phyloP scores from a whole-genome alignment of 2,113 vertebrate genomes.

The Datnioides undecimradiatus region DNA sequence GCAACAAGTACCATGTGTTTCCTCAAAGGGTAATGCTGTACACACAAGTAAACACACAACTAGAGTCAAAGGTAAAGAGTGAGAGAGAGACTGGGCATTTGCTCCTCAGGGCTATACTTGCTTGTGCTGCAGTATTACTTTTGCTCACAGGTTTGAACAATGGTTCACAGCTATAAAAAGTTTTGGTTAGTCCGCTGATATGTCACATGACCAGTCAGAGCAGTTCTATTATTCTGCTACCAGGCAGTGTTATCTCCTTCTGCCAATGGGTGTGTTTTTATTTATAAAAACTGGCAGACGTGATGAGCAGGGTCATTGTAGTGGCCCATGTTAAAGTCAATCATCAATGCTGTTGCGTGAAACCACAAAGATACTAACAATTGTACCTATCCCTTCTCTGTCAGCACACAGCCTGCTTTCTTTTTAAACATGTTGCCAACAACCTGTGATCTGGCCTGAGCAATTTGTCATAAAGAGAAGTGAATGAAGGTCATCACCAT shows the following conservation, averaged over 20 bases:
- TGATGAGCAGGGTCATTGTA: not conserved
- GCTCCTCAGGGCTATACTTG: not conserved
- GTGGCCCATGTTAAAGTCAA: not conserved
- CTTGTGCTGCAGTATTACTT: not conserved
- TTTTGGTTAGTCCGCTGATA: not conserved
- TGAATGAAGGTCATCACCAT: not conserved
- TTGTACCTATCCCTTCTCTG: not conserved
- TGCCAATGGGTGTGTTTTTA: slow-evolving; percentile 4
- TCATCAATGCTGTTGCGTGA: not conserved
- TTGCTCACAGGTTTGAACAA: slow-evolving; percentile 4
- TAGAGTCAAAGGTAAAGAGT: not conserved
- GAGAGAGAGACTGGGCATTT: not conserved
- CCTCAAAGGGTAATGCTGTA: slow-evolving; percentile 45
- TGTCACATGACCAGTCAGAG: not conserved
- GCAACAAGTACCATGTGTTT: slow-evolving; percentile 72
- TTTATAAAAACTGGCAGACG: slow-evolving; percentile 1
- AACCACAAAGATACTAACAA: not conserved
- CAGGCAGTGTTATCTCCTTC: not conserved
- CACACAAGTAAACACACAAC: not conserved
- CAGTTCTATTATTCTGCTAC: not conserved
- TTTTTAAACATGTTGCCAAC: not conserved
- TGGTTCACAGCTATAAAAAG: not conserved
- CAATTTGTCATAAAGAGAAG: not conserved
- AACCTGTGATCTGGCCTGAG: not conserved
- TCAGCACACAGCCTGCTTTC: not conserved